Base-by-base conservation (phyloP, 2,888 invertebrate genomes). In the Toxonevra muliebris region DNA sequence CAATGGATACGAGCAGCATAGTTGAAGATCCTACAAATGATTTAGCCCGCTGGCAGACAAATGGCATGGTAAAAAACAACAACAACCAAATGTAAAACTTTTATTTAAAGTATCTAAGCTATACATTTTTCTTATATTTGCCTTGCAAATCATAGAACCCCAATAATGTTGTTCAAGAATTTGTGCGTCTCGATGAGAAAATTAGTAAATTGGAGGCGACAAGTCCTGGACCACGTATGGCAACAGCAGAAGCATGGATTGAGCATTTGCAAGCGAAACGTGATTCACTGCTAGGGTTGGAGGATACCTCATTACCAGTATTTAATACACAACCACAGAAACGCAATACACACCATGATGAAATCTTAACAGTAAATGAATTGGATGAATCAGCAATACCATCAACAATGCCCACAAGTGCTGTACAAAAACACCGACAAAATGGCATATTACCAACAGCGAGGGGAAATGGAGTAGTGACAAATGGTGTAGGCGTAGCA, bases 171-270 rank as follows among this genome's bases (percentile, higher is more conserved):
- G 79, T 84, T 20, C 75, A 77, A 48, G 82, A 85, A 69, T 85
- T 82, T 72, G 78, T 81, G 43, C 79, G 80, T 1, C 69, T 85
- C 13, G 85, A 85, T 65, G 80, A 81, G 48, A 77, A 79, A 72
- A 84, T 85, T 20, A 77, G 79, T 67, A 79, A 80, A 63, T 20
- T 84, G 68, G 85, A 85, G 71, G 78, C 76, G 55, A 75, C 71
- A 2, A 82, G 84, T 69, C 84, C 85, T 0, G 85, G 84, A 10
- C 84, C 85, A 9, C 77, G 85, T 7, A 69, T 85, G 76, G 82
- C 83, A 53, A 85, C 85, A 2, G 79, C 77, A 43, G 84, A 85
- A 53, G 84, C 85, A 4, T 85, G 85, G 85, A 75, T 85, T 15
- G 83, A 84, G 41, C 83, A 84, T 72, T 71, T 85, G 19, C 79